Percentiles rank a stretch among this genome's conserved stretches.
Conservation (phyloP, 2,113 vertebrate species). For the Boulengeromyrus knoepffleri region DNA sequence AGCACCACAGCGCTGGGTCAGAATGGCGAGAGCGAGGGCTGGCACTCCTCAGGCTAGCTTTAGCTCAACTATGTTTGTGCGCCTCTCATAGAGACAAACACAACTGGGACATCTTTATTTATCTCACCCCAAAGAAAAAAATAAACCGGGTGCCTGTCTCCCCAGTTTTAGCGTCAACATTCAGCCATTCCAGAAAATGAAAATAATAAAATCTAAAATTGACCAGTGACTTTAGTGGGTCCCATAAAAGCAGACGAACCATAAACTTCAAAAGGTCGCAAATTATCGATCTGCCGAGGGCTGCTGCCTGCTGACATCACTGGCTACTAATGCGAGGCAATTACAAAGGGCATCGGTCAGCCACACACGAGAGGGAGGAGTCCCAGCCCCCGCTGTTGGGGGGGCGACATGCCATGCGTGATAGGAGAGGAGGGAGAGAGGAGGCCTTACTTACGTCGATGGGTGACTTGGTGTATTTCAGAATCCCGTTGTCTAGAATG, state of each 20-base stretch:
- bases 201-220: not conserved
- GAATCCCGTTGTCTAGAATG: slow-evolving; percentile 94
- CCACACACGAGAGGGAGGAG: not conserved
- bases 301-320: not conserved
- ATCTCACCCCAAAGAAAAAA: not conserved
- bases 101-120: not conserved
- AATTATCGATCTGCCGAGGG: not conserved
- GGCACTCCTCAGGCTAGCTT: not conserved
- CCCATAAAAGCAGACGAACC: not conserved
- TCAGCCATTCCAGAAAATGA: not conserved
- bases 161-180: not conserved
- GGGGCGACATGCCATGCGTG: not conserved
- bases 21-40: not conserved
- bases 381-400: not conserved
- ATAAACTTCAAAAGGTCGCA: not conserved
- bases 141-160: not conserved
- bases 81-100: not conserved
- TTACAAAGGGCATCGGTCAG: not conserved
- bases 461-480: slow-evolving; percentile 97
- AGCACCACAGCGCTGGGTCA: not conserved
- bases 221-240: not conserved
- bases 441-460: slow-evolving; percentile 83
- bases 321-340: not conserved
- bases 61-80: not conserved
- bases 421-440: not conserved